Conservation (phyloP, 2,888 invertebrate genomes). For the Hirtodrosophila alboralis region DNA sequence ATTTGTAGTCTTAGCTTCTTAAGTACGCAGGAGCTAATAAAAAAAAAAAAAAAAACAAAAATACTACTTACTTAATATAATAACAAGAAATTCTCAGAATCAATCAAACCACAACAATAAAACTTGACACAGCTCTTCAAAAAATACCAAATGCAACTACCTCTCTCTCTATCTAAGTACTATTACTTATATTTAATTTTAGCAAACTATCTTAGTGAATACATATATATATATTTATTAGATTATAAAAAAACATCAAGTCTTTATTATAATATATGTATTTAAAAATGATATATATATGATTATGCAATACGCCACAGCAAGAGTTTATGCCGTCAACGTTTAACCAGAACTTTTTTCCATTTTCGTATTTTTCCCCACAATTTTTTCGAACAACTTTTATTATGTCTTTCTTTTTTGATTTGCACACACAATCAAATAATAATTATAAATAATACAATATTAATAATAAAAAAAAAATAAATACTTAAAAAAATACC, state of each 20-base stretch:
- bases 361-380: constrained; percentile 67
- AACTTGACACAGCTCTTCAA: constrained; percentile 20
- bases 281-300: too few relatives aligned
- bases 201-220: constrained; percentile 58
- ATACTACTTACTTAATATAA: neutral
- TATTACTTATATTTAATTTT: constrained; percentile 33
- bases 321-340: constrained; percentile 53
- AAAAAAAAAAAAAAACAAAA: constrained; percentile 6
- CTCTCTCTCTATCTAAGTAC: constrained; percentile 48
- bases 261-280: constrained; percentile 46
- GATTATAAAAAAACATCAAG: constrained; percentile 48
- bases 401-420: constrained; percentile 75
- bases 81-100: constrained; percentile 19
- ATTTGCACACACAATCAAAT: constrained; percentile 49
- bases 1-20: constrained; percentile 68
- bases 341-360: constrained; percentile 64
- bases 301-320: constrained; percentile 28
- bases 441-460: constrained; percentile 17
- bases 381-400: constrained; percentile 63
- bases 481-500: constrained; percentile 36
- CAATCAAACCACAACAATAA: constrained; percentile 17
- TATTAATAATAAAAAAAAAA: constrained; percentile 27
- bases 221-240: too few relatives aligned
- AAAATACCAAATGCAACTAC: constrained; percentile 29
- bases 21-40: constrained; percentile 66